Base-by-base conservation (phyloP, 1,140 invertebrate genomes). In the Agrypnia vestita region DNA sequence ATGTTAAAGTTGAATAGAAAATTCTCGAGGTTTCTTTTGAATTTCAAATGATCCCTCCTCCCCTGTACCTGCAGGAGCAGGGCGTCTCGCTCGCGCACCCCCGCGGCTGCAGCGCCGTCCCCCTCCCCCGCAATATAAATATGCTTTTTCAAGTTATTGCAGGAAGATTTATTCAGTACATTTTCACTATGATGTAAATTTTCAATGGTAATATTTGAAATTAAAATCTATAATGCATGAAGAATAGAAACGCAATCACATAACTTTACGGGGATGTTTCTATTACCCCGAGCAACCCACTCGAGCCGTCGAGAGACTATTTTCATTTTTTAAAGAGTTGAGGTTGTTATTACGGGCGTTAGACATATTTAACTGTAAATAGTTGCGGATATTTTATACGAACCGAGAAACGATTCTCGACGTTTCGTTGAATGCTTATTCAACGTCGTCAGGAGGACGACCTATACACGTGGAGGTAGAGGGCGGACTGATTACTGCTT, bases 1-100 rank as follows among this genome's bases (percentile, higher is more conserved):
- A 79, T 82, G 79, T 83, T 80, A 75, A 80, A 83, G 62, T 83
- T 80, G 81, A 80, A 82, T 80, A 75, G 81, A 83, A 83, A 80
- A 80, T 62, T 80, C 82, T 80, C 72, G 55, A 83, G 76, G 82
- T 83, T 83, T 78, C 81, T 80, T 82, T 80, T 83, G 82, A 80
- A 83, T 80, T 83, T 83, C 82, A 83, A 83, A 83, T 83, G 76
- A 78, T 79, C 78, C 78, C 82, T 72, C 62, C 69, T 77, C 55
- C 73, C 78, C 17, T 9, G 59, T 49, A 51, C 44, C 53, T 62
- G 44, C 44, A 71, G n/a, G 12, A 10, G 44, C 44, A 71, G n/a
- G 12, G 13, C 49, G 11, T 56, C 46, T 78, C 76, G 21, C 78
- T 19, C 49, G 55, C 76, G 3, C 71, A 13, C 69, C 43, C 76